Evolutionary conservation across 2,113 vertebrate species (phyloP).

Genomic region (Egretta garzetta): DNA sequence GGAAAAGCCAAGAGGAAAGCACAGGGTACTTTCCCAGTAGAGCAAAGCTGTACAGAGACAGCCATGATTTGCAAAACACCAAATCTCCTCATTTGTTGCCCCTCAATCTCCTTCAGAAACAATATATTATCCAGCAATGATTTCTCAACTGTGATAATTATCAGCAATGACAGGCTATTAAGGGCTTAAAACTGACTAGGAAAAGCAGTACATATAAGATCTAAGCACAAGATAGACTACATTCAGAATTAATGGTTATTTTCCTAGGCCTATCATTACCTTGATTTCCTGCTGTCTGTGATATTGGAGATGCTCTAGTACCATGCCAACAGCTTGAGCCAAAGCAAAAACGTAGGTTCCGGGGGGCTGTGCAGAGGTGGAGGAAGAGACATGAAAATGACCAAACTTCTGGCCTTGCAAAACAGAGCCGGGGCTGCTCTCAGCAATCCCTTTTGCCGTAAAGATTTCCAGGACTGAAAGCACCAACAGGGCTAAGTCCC

Average conservation of each 20-base stretch:
- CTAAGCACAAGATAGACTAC: background rate
- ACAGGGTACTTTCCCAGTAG: background rate
- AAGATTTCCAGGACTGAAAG: background rate
- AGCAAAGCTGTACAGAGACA: background rate
- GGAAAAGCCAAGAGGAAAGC: background rate
- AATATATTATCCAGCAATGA: background rate
- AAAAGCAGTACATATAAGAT: background rate
- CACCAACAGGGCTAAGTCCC: background rate
- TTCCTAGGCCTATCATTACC: background rate
- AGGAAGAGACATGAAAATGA: background rate
- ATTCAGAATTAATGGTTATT: background rate
- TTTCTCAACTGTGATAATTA: constrained; percentile 35
- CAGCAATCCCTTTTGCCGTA: background rate
- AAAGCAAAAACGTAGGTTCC: background rate
- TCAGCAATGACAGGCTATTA: background rate
- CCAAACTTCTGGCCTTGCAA: background rate
- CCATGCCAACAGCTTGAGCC: background rate
- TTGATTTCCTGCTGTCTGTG: background rate
- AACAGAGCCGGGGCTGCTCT: background rate
- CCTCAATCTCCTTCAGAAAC: background rate
- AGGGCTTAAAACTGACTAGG: background rate
- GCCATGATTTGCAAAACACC: background rate
- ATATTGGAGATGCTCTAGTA: background rate
- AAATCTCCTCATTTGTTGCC: background rate
- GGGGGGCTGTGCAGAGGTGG: background rate